A percentile compares a stretch with the other conserved stretches of the same genome.
These are phyloP conservation scores for Anniella stebbinsi DNA, from an alignment of 2,797 vertebrate species.

Conservation along the genomic window DNA sequence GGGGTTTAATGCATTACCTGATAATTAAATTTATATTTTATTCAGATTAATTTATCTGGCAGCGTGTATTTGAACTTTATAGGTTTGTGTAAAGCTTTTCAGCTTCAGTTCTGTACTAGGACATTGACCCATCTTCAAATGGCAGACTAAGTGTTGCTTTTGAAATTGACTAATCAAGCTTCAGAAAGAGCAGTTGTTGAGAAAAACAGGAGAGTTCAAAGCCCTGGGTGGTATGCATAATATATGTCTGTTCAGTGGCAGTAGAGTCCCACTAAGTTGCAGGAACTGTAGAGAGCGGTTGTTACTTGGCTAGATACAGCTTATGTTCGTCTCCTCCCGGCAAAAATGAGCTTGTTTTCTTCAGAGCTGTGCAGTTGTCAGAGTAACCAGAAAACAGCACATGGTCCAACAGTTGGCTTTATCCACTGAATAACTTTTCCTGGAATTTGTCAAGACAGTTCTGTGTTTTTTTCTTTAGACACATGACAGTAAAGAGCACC, in stretches of 20 bases:
- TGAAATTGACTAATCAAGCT: not conserved
- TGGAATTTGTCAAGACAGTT: not conserved
- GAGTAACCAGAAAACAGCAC: not conserved
- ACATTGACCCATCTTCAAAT: not conserved
- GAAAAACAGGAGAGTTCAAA: no score
- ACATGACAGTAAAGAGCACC: conserved; percentile 92
- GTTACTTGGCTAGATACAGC: not conserved
- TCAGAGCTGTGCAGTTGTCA: not conserved
- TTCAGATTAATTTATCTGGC: not conserved
- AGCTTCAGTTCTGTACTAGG: not conserved
- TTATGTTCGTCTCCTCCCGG: not conserved
- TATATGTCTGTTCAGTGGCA: not conserved
- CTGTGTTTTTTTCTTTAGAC: conserved; percentile 78
- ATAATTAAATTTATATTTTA: not conserved
- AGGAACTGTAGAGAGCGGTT: not conserved
- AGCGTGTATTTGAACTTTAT: not conserved
- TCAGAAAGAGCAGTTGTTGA: not conserved
- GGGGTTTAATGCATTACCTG: not conserved
- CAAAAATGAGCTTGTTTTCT: not conserved
- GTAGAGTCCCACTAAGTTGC: not conserved
- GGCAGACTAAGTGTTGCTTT: not conserved
- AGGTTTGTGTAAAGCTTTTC: not conserved
- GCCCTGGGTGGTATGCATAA: not conserved
- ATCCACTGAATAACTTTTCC: not conserved
- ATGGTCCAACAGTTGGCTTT: not conserved